These are phyloP conservation scores for Meloidogyne exigua DNA, from an alignment of 1,140 invertebrate species.

Conservation along the genomic window DNA sequence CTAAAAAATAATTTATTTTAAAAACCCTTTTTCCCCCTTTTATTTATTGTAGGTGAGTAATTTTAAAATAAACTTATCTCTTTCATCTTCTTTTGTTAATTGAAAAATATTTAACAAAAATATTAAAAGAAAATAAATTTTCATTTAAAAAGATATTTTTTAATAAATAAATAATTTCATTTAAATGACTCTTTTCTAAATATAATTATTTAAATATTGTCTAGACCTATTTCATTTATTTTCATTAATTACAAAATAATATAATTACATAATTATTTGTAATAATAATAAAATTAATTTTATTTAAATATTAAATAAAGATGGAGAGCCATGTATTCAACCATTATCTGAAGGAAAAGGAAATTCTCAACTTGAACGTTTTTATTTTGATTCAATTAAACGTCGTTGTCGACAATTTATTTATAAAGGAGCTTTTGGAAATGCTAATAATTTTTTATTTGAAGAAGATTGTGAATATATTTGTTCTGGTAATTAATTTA, in stretches of 20 bases:
- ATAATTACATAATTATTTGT: too few relatives aligned
- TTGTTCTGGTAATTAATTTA: conserved; percentile 49
- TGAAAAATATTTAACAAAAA: neutral
- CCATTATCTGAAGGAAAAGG: conserved; percentile 47
- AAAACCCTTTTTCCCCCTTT: too few relatives aligned
- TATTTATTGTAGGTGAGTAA: too few relatives aligned
- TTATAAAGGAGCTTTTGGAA: conserved; percentile 55
- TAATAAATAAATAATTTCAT: neutral
- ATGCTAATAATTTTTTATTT: conserved; percentile 61
- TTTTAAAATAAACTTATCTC: neutral
- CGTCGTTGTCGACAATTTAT: conserved; percentile 52
- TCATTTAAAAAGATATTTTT: neutral
- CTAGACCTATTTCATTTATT: too few relatives aligned
- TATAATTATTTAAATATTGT: too few relatives aligned
- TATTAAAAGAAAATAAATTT: neutral
- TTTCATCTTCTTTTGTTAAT: neutral
- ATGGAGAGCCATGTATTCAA: conserved; percentile 59
- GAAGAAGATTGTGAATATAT: conserved; percentile 57
- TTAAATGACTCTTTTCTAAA: neutral
- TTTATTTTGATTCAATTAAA: conserved; percentile 54
- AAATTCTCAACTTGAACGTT: conserved; percentile 47
- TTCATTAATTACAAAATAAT: too few relatives aligned
- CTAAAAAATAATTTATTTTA: neutral
- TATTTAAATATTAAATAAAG: conserved; percentile 36
- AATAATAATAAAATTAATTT: conserved; percentile 3